Evolutionary conservation across 2,888 invertebrate genomes (phyloP).

Genomic region (Drosophila paucipuncta): DNA sequence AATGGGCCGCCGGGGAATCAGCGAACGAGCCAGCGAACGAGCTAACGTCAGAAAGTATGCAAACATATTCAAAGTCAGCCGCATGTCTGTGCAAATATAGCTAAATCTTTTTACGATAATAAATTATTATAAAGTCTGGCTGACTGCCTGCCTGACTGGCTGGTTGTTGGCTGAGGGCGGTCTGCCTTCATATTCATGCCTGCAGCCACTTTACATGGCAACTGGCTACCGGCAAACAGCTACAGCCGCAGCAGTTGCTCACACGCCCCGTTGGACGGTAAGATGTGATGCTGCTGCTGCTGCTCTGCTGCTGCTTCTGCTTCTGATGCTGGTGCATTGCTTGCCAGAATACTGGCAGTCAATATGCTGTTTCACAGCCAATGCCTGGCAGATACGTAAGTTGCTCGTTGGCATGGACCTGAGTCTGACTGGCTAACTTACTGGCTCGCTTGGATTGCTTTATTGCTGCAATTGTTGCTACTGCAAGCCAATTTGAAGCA

Average conservation of each 20-base stretch:
- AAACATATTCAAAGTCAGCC: slow-evolving; percentile 66
- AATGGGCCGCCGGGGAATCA: slow-evolving; percentile 76
- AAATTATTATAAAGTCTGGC: slow-evolving; percentile 82
- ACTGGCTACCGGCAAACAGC: slow-evolving; percentile 30
- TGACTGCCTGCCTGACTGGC: slow-evolving; percentile 8
- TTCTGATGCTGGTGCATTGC: slow-evolving; percentile 13
- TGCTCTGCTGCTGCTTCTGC: background rate
- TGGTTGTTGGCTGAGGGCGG: slow-evolving; percentile 16
- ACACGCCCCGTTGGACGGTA: slow-evolving; percentile 74
- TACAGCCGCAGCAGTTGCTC: slow-evolving; percentile 52
- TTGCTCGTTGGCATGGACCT: slow-evolving; percentile 6
- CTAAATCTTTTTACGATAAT: slow-evolving; percentile 76
- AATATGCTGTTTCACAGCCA: slow-evolving; percentile 68
- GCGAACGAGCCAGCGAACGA: slow-evolving; percentile 1
- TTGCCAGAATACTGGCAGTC: slow-evolving; percentile 54
- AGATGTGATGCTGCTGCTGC: slow-evolving; percentile 42
- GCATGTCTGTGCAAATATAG: slow-evolving; percentile 54
- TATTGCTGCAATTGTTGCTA: slow-evolving; percentile 66
- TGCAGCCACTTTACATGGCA: slow-evolving; percentile 66
- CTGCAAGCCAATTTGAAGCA: slow-evolving; percentile 64
- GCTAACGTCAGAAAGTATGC: slow-evolving; percentile 52
- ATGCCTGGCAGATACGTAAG: slow-evolving; percentile 57
- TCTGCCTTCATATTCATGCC: slow-evolving; percentile 16
- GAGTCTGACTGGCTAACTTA: slow-evolving; percentile 37
- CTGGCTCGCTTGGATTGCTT: slow-evolving; percentile 59